Percentiles rank a stretch among this genome's conserved stretches.
Evolutionary conservation across 2,113 vertebrate genomes (phyloP).

Genomic region (Alligator sinensis): DNA sequence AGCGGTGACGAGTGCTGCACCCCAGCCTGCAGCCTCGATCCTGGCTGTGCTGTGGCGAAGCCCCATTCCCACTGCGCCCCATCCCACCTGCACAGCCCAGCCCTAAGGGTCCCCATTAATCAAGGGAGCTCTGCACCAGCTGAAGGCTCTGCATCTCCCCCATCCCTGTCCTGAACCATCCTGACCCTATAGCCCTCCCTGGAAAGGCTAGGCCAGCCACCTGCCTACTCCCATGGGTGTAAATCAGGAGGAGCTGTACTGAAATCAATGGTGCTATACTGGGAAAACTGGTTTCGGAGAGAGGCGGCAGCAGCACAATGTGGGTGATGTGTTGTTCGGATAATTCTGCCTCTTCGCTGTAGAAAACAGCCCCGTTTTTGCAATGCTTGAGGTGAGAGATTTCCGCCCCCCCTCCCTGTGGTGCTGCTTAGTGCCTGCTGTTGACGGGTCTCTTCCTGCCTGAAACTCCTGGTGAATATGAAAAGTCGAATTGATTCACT

Average conservation of each 20-base stretch:
- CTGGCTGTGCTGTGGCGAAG: neutral
- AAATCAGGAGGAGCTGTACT: neutral
- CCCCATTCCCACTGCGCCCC: neutral
- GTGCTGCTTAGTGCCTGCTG: fast-evolving
- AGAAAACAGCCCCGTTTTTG: fast-evolving
- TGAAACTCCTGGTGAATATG: conserved; percentile 14
- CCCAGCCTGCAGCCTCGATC: neutral
- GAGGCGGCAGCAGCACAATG: neutral
- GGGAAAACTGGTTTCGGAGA: fast-evolving
- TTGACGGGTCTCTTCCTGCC: conserved; percentile 45
- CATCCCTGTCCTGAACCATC: neutral
- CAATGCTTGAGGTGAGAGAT: fast-evolving
- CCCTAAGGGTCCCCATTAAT: neutral
- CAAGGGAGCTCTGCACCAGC: neutral
- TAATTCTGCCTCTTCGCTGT: fast-evolving
- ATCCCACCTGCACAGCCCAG: neutral
- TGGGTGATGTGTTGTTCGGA: fast-evolving
- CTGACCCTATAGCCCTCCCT: neutral
- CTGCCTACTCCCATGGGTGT: neutral
- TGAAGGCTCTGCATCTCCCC: neutral
- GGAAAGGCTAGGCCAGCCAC: neutral
- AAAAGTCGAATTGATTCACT: conserved; percentile 52
- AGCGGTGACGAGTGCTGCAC: neutral
- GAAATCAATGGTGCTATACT: neutral
- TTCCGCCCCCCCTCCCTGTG: fast-evolving